Conservation (phyloP, 2,797 vertebrate genomes). For the Characodon lateralis region DNA sequence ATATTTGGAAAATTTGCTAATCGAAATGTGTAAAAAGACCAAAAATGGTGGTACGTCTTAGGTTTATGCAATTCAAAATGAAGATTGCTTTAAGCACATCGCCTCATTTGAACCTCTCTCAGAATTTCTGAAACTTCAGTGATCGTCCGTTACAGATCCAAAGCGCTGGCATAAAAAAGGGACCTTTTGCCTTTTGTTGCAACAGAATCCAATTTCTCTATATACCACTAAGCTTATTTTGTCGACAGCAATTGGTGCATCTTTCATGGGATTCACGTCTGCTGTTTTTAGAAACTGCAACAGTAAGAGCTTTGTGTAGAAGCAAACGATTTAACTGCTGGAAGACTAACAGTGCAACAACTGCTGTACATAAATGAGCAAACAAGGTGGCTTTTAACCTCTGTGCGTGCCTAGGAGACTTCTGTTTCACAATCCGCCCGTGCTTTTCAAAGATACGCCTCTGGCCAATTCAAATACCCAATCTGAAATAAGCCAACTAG, state of each 20-base stretch:
- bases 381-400: not conserved
- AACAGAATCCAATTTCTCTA: not conserved
- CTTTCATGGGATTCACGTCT: not conserved
- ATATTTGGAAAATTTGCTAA: not conserved
- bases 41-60: not conserved
- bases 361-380: not conserved
- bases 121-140: not conserved
- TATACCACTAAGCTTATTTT: not conserved
- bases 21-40: not conserved
- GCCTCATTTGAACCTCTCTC: not conserved
- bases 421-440: not conserved
- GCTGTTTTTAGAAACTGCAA: not conserved
- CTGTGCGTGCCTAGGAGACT: slow-evolving; percentile 8
- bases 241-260: too few relatives aligned
- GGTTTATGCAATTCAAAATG: too few relatives aligned
- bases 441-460: slow-evolving; percentile 10
- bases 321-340: not conserved
- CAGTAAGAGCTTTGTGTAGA: not conserved
- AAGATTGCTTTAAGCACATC: not conserved
- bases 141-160: not conserved
- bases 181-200: not conserved
- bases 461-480: not conserved
- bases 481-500: not conserved
- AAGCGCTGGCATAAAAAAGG: not conserved
- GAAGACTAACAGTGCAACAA: not conserved